Percentiles rank a stretch among this genome's conserved stretches.
Conservation (phyloP, 1,140 invertebrate species). For the Phymastichus coffea region DNA sequence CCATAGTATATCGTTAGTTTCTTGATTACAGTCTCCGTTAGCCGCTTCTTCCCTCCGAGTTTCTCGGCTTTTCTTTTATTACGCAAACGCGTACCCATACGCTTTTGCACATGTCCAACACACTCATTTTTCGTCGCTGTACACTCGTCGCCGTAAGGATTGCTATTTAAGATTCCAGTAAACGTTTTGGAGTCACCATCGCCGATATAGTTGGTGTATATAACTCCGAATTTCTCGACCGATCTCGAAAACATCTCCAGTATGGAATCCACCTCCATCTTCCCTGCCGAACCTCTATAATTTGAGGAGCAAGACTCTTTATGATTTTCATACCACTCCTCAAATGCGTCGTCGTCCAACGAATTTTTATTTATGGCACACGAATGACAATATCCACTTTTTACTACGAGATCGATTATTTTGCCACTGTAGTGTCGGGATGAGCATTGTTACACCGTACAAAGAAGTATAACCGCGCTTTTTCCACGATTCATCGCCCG, state of each 20-base stretch:
- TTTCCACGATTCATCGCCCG: no score
- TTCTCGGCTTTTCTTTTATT: constrained; percentile 7
- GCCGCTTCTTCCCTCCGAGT: neutral
- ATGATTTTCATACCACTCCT: constrained; percentile 30
- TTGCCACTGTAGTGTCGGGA: constrained; percentile 1
- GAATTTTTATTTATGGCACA: constrained; percentile 25
- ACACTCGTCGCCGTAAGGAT: no score
- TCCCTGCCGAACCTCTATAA: no score
- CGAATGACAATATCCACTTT: constrained; percentile 28
- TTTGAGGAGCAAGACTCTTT: no score
- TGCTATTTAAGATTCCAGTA: no score
- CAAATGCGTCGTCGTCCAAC: constrained; percentile 22
- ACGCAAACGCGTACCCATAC: constrained; percentile 22
- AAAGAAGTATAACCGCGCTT: constrained; percentile 1
- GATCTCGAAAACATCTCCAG: constrained; percentile 27
- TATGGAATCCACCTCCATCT: constrained; percentile 27
- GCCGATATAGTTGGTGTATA: no score
- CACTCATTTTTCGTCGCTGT: no score
- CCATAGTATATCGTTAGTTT: constrained; percentile 30
- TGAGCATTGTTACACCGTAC: constrained; percentile 4
- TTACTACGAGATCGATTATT: no score
- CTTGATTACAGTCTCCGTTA: constrained; percentile 28
- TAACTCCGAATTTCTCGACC: constrained; percentile 21
- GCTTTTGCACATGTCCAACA: no score
- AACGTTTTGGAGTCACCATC: no score